phyloP scores from a whole-genome alignment of 2,113 vertebrate genomes.

The Excalfactoria chinensis region DNA sequence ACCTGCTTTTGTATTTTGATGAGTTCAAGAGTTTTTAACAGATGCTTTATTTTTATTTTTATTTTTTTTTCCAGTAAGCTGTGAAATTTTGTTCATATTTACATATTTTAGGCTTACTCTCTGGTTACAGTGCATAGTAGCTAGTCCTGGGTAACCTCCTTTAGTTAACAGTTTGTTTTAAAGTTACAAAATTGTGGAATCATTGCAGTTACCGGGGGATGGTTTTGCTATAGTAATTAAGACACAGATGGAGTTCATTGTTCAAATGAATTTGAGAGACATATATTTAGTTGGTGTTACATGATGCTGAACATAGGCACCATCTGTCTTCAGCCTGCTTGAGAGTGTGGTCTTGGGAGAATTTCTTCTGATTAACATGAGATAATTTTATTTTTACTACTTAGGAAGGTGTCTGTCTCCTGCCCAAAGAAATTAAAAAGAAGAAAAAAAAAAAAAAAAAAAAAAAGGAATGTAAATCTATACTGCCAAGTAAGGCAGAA shows the following conservation, averaged over 20 bases:
- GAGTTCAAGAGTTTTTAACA: neutral
- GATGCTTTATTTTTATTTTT: too few species aligned
- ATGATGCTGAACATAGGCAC: conserved; percentile 41
- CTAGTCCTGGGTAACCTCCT: neutral
- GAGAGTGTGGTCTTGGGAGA: neutral
- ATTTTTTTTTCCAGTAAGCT: neutral
- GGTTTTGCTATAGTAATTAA: conserved; percentile 58
- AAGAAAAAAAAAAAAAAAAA: neutral
- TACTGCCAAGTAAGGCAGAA: neutral
- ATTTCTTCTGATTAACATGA: conserved; percentile 26
- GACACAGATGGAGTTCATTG: conserved; percentile 40
- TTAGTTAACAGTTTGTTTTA: conserved; percentile 31
- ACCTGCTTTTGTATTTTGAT: neutral
- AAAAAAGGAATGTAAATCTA: neutral
- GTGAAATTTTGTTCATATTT: neutral
- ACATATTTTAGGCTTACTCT: neutral
- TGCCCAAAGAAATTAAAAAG: neutral
- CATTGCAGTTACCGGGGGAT: conserved; percentile 33
- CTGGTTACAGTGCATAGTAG: neutral
- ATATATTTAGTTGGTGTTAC: conserved; percentile 58
- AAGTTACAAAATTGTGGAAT: conserved; percentile 14
- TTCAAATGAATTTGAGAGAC: conserved; percentile 65
- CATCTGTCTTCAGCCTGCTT: conserved; percentile 58
- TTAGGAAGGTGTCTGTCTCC: neutral
- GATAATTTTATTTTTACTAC: conserved; percentile 19